These are phyloP conservation scores for Cochlearius cochlearius DNA, from an alignment of 2,113 vertebrate genomes.

Conservation along the genomic window DNA sequence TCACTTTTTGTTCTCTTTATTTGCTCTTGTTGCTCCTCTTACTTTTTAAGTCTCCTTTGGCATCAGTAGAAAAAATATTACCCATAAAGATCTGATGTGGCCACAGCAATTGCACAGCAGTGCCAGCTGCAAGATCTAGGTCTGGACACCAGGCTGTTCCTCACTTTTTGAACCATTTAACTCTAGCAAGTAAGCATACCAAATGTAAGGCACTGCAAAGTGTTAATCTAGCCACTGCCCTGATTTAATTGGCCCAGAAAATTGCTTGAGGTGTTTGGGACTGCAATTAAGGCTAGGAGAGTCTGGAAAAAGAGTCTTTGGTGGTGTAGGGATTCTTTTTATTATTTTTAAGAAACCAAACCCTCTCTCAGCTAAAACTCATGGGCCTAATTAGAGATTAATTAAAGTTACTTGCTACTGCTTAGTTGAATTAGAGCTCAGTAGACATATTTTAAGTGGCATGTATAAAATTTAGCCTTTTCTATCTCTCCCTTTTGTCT, in stretches of 20 bases:
- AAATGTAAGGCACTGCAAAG: background rate
- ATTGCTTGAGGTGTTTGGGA: conserved; percentile 54
- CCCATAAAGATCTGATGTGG: background rate
- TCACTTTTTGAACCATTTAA: background rate
- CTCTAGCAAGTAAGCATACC: conserved; percentile 3
- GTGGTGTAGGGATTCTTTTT: background rate
- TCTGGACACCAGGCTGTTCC: conserved; percentile 34
- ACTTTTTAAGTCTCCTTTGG: background rate
- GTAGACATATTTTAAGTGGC: conserved; percentile 59
- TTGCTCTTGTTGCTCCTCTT: background rate
- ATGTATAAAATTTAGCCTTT: conserved; percentile 48
- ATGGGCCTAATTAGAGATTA: conserved; percentile 72
- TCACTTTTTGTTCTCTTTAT: background rate
- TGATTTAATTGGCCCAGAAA: conserved; percentile 65
- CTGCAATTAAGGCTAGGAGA: conserved; percentile 65
- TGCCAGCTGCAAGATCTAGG: background rate
- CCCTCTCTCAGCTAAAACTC: conserved; percentile 51
- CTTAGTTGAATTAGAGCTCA: conserved; percentile 48
- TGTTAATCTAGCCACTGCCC: conserved; percentile 34
- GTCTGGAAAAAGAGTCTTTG: conserved; percentile 34
- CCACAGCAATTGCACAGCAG: background rate
- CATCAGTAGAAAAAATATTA: background rate
- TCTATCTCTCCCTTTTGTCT: background rate
- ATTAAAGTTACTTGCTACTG: conserved; percentile 71
- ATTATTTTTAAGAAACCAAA: conserved; percentile 61